Evolutionary conservation across 2,113 vertebrate genomes (phyloP).

Genomic region (Platichthys stellatus): DNA sequence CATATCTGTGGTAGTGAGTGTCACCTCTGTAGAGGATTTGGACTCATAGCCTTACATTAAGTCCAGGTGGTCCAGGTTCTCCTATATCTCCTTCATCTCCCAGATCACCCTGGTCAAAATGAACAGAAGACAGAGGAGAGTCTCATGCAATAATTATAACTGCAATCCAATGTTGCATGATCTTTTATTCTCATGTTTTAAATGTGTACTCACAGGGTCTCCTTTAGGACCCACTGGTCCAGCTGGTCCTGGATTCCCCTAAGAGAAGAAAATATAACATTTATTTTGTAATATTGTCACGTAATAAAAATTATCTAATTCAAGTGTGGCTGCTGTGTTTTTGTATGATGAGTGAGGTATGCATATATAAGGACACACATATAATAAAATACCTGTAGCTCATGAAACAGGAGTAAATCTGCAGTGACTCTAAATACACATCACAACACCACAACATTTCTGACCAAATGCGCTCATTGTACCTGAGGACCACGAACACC

Average conservation of each 20-base stretch:
- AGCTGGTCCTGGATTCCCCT: conserved; percentile 77
- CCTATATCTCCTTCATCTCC: conserved; percentile 80
- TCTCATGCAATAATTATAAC: background rate
- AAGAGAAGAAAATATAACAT: conserved; percentile 15
- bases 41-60: conserved; percentile 66
- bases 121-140: conserved; percentile 4
- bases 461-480: background rate
- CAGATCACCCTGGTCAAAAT: conserved; percentile 63
- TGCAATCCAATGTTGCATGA: background rate
- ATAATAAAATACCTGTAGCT: no score
- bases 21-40: background rate
- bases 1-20: background rate
- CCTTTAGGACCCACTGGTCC: conserved; percentile 79
- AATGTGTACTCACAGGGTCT: conserved; percentile 69
- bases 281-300: no score
- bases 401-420: background rate
- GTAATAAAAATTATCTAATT: no score
- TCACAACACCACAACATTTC: background rate
- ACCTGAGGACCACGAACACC: conserved; percentile 82
- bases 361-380: no score
- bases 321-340: no score
- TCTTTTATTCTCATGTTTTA: background rate
- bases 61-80: conserved; percentile 75
- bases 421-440: background rate
- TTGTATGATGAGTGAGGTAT: no score